Percentiles rank a stretch among this genome's conserved stretches.
Conservation (phyloP, 2,888 invertebrate species). For the Drosophila pseudotakahashii region DNA sequence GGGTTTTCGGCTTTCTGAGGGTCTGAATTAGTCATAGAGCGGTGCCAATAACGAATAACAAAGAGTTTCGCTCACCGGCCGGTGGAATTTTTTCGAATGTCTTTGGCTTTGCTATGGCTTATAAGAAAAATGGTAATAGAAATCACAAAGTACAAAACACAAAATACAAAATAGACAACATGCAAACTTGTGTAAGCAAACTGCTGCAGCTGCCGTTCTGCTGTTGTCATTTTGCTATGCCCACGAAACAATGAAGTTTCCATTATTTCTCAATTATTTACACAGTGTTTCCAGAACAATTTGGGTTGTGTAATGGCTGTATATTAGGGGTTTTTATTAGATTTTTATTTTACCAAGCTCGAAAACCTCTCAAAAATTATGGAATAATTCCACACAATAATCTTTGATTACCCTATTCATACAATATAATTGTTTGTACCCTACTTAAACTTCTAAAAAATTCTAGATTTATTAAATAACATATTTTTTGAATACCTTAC, state of each 20-base stretch:
- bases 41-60: slow-evolving; percentile 32
- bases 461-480: background rate
- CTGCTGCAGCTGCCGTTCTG: slow-evolving; percentile 61
- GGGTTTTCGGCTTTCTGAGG: background rate
- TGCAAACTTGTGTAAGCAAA: slow-evolving; percentile 53
- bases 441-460: background rate
- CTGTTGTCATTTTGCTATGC: slow-evolving; percentile 32
- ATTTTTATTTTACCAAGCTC: too few species aligned
- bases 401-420: too few species aligned
- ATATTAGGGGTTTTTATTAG: background rate
- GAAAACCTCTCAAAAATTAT: too few species aligned
- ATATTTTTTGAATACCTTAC: background rate
- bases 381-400: too few species aligned
- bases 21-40: slow-evolving; percentile 67
- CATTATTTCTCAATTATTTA: slow-evolving; percentile 9
- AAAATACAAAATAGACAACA: slow-evolving; percentile 22
- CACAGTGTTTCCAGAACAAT: background rate
- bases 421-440: too few species aligned
- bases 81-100: slow-evolving; percentile 63
- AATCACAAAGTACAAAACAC: slow-evolving; percentile 55
- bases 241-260: slow-evolving; percentile 66
- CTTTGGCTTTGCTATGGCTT: slow-evolving; percentile 14
- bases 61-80: slow-evolving; percentile 57
- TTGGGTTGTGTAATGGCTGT: background rate
- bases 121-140: slow-evolving; percentile 23